phyloP scores from a whole-genome alignment of 2,888 invertebrate genomes.

The Pecten maximus region DNA sequence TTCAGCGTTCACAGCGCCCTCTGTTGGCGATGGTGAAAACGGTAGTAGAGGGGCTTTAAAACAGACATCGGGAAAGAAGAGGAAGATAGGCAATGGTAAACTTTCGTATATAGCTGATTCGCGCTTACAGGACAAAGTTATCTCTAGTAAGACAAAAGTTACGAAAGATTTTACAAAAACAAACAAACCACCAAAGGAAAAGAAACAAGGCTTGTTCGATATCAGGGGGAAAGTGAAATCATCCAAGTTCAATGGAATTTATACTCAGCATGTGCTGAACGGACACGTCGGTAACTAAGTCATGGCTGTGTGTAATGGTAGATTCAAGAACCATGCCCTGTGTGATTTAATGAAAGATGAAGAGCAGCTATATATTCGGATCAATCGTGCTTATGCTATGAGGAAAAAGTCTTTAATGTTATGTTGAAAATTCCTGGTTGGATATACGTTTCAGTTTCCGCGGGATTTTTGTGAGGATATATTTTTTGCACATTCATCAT shows the following conservation, averaged over 20 bases:
- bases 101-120: not conserved
- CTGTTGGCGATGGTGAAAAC: not conserved
- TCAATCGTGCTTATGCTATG: not conserved
- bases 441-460: not conserved
- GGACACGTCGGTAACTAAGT: not conserved
- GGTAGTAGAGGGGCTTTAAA: not conserved
- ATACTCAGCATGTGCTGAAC: not conserved
- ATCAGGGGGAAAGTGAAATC: constrained; percentile 5
- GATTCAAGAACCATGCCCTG: not conserved
- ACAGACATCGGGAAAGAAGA: constrained; percentile 6
- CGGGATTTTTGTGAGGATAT: no score
- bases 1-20: not conserved
- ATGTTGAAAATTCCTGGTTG: not conserved
- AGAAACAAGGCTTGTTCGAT: not conserved
- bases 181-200: not conserved
- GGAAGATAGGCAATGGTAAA: not conserved
- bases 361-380: not conserved
- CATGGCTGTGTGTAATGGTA: not conserved
- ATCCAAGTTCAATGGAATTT: not conserved
- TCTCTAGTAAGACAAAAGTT: not conserved
- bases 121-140: not conserved
- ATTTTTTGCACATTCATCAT: no score
- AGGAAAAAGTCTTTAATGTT: not conserved
- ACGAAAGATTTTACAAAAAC: not conserved
- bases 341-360: not conserved